These are phyloP conservation scores for Eupithecia exiguata DNA, from an alignment of 2,888 invertebrate species.

Conservation along the genomic window DNA sequence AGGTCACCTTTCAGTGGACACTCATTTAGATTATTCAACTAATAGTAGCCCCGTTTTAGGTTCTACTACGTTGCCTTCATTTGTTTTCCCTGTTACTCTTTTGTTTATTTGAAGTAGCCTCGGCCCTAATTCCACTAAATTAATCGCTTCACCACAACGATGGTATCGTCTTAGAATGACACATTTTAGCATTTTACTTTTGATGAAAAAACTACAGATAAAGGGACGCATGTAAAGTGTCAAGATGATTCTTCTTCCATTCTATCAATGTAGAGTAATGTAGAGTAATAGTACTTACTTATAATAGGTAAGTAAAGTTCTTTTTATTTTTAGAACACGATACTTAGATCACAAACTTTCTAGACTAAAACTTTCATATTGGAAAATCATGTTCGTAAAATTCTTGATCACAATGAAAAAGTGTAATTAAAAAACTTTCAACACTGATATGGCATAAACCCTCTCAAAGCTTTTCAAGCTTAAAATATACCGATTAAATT, in stretches of 20 bases:
- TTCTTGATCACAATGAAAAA: conserved; percentile 36
- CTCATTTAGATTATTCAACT: neutral
- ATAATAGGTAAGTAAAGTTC: too few relatives aligned
- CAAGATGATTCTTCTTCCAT: too few relatives aligned
- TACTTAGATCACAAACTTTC: conserved; percentile 43
- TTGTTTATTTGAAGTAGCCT: neutral
- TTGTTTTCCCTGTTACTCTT: neutral
- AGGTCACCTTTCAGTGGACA: neutral
- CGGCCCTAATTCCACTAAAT: too few relatives aligned
- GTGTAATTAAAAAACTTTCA: conserved; percentile 52
- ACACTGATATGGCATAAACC: conserved; percentile 3
- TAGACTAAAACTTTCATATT: conserved; percentile 51
- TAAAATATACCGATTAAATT: conserved; percentile 21
- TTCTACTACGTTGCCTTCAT: neutral
- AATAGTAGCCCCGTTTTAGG: neutral
- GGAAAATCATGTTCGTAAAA: conserved; percentile 43
- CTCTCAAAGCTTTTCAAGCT: conserved; percentile 18
- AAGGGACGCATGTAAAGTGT: too few relatives aligned
- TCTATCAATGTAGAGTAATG: too few relatives aligned
- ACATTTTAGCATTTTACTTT: too few relatives aligned
- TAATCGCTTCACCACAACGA: too few relatives aligned
- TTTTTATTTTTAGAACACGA: neutral
- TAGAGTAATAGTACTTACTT: too few relatives aligned
- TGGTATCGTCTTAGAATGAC: too few relatives aligned
- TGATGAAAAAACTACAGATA: too few relatives aligned